A percentile compares a stretch with the other conserved stretches of the same genome.
phyloP scores from a whole-genome alignment of 2,797 vertebrate species.

The Buceros bicornis region DNA sequence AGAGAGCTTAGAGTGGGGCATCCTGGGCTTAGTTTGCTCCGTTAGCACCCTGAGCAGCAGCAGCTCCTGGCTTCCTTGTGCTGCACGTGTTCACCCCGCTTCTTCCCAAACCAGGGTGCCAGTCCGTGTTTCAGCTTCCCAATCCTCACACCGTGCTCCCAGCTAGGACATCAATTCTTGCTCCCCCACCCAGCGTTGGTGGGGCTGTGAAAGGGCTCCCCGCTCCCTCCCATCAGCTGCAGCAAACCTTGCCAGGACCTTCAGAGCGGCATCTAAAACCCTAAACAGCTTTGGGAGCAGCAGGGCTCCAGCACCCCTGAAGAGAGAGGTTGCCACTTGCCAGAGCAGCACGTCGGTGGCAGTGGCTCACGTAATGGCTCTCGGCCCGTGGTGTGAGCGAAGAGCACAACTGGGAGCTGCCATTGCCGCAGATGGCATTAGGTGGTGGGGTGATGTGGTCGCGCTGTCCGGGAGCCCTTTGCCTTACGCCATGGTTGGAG shows the following conservation, averaged over 20 bases:
- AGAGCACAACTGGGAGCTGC: background rate
- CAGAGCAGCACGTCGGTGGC: fast-evolving
- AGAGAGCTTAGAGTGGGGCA: background rate
- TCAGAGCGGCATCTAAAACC: background rate
- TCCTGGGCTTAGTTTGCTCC: background rate
- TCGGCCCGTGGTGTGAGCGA: fast-evolving
- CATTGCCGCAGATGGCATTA: fast-evolving
- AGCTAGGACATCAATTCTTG: background rate
- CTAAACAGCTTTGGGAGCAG: background rate
- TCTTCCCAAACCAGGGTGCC: background rate
- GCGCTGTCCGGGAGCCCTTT: background rate
- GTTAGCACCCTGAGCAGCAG: background rate
- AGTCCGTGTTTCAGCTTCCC: background rate
- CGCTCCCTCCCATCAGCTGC: background rate
- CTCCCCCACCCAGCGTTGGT: no score
- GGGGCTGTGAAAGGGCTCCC: no score
- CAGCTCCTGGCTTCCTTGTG: background rate
- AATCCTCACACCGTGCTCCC: fast-evolving
- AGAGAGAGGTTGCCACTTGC: background rate
- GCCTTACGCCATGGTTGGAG: background rate
- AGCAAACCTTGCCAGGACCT: background rate
- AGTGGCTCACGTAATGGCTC: fast-evolving
- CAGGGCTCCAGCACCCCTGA: background rate
- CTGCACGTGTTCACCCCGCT: background rate
- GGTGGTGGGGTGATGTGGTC: background rate